Conservation (phyloP, 2,113 vertebrate genomes). For the Antechinus flavipes region DNA sequence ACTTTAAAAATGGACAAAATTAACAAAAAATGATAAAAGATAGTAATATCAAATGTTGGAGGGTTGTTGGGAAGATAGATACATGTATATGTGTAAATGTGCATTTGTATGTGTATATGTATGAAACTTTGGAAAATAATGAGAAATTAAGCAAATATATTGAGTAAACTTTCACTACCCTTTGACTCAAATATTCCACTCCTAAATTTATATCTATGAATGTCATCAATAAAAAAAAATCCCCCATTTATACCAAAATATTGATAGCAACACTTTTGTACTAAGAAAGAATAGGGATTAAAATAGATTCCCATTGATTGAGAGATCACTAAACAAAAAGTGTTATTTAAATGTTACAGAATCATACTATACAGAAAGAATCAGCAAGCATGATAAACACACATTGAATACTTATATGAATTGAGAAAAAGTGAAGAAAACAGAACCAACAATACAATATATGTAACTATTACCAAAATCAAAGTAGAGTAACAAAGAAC, state of each 20-base stretch:
- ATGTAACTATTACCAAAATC: not conserved
- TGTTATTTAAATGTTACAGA: not conserved
- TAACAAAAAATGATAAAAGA: not conserved
- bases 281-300: not conserved
- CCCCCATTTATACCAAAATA: not conserved
- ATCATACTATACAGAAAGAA: not conserved
- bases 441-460: not conserved
- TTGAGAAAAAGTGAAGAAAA: not conserved
- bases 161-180: not conserved
- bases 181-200: not conserved
- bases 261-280: not conserved
- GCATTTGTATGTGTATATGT: not conserved
- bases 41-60: not conserved
- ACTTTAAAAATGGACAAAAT: no score
- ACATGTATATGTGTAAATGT: not conserved
- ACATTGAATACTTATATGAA: not conserved
- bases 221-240: not conserved
- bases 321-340: not conserved
- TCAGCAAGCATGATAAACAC: not conserved
- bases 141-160: not conserved
- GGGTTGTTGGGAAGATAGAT: not conserved
- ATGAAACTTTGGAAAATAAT: not conserved
- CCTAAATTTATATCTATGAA: not conserved
- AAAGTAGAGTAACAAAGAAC: not conserved
- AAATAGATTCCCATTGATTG: not conserved